A percentile compares a stretch with the other conserved stretches of the same genome.
These are phyloP conservation scores for Melanogrammus aeglefinus DNA, from an alignment of 2,797 vertebrate species.

Conservation along the genomic window DNA sequence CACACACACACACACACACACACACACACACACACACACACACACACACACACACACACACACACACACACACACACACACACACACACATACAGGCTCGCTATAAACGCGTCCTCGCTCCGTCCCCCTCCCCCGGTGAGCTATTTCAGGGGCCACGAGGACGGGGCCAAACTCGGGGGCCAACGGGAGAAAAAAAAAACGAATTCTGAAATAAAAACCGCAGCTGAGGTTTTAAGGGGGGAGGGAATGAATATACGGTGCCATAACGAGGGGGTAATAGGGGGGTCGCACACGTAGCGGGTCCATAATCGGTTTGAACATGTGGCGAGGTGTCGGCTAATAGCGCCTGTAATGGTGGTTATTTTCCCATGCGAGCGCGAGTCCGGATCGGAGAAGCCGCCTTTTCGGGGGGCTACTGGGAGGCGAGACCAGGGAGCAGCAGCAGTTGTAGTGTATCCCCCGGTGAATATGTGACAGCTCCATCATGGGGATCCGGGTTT, in stretches of 20 bases:
- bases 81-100: neutral
- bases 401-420: neutral
- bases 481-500: neutral
- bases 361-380: neutral
- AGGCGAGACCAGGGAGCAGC: neutral
- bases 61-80: no score
- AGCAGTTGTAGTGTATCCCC: no score
- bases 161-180: constrained; percentile 38
- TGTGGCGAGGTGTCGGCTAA: neutral
- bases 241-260: constrained; percentile 43
- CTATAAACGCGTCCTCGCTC: constrained; percentile 45
- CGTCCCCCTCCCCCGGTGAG: constrained; percentile 39
- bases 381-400: neutral
- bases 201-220: constrained; percentile 27
- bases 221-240: neutral
- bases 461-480: neutral
- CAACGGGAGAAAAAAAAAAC: constrained; percentile 27
- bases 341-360: neutral
- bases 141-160: constrained; percentile 53
- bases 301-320: constrained; percentile 51
- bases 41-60: no score
- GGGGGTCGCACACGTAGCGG: constrained; percentile 42
- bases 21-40: no score
- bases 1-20: no score
- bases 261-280: constrained; percentile 60